Percentiles rank a stretch among this genome's conserved stretches.
Conservation (phyloP, 2,113 vertebrate genomes). For the Bos javanicus region DNA sequence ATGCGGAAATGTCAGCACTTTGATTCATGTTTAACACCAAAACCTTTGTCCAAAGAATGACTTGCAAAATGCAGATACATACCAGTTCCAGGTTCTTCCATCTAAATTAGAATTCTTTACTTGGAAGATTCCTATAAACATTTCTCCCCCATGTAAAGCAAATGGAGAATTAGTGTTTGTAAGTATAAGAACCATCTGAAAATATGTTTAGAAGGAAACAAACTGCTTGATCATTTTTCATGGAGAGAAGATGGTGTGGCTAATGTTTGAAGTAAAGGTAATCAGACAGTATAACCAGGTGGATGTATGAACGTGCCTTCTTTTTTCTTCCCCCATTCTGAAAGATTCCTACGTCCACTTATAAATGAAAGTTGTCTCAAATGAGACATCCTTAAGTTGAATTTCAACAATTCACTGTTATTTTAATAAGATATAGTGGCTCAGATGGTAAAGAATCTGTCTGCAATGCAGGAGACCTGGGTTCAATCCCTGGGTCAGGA, state of each 20-base stretch:
- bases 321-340: background rate
- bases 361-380: background rate
- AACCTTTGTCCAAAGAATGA: background rate
- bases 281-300: background rate
- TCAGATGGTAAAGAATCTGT: background rate
- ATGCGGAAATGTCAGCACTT: background rate
- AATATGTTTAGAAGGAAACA: slow-evolving; percentile 24
- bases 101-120: background rate
- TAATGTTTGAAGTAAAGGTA: slow-evolving; percentile 12
- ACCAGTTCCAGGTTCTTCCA: background rate
- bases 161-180: background rate
- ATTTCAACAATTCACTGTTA: background rate
- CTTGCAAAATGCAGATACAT: background rate
- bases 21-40: background rate
- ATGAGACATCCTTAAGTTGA: background rate
- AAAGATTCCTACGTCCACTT: background rate
- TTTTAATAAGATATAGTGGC: slow-evolving; percentile 23
- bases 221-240: slow-evolving; percentile 16
- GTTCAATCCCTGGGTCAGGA: background rate
- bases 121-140: background rate
- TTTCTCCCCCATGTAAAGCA: background rate
- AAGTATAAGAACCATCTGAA: background rate
- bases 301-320: background rate
- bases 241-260: background rate
- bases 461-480: background rate